Base-by-base conservation (phyloP, 2,797 vertebrate genomes). In the Heliangelus exortis region DNA sequence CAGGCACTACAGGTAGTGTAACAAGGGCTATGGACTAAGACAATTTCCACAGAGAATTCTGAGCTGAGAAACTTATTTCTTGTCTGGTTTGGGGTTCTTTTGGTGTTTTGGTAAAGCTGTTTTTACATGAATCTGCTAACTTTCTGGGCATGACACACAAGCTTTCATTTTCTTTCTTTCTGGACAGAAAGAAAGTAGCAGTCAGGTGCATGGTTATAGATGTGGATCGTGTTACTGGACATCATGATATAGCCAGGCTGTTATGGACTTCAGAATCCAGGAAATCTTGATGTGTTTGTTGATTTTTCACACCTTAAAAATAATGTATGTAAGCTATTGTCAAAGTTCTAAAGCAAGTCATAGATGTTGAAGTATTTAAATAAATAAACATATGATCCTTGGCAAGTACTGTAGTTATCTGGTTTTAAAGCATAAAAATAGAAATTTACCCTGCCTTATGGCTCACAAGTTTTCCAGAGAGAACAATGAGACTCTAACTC, bases 301-400 rank as follows among this genome's bases (percentile, higher is more conserved):
- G 59, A 92, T 92, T 82, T 94, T 87, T 82, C 75, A 67, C 28
- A 89, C 78, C 81, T 87, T 84, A 62, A 9, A 89, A 84, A 78
- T 77, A 76, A 62, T 48, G 51, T 4, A 3, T 69, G 6, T 62
- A 89, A 89, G 62, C 90, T 84, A 75, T 66, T 93, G 67, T 68
- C 34, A 92, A 87, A 65, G 78, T 79, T 34, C 43, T 66, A 84
- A 78, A 79, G 63, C n/a, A 86, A 86, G 57, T 62, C 47, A 43
- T 50, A 78, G 57, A 33, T 66, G 33, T 29, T 77, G 31, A 62
- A 84, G 25, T 51, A 22, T 84, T 93, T 78, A 76, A 95, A 87
- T 22, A 80, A 94, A 86, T 78, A 90, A 92, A 93, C 5, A n/a
- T 89, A 51, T 69, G 43, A 95, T 92, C 82, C 16, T 79, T 87